Evolutionary conservation across 2,113 vertebrate species (phyloP), one percentile per base, ranked within the genome.

Genomic region (Dinomys branickii): DNA sequence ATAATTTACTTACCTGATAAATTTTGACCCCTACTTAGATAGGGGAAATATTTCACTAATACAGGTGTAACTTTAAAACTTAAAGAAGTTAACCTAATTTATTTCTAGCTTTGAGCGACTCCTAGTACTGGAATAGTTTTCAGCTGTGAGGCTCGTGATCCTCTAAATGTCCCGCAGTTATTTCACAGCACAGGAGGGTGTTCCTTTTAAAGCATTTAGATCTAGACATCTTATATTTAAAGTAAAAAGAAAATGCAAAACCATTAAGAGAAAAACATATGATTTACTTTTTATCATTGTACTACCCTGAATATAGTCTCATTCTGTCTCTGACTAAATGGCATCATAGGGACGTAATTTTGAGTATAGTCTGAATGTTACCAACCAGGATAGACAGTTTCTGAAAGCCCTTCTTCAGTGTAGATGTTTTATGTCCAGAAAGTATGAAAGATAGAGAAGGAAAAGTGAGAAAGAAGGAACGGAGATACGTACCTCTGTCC

Each of bases 231-330:
- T 88, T 93, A 85, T 85, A 33, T 73, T 83, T 14, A 65, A 28
- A 47, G 5, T 61, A 83, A 94, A 94, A 88, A 71, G 16, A 16
- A 90, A 84, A 90, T 77, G 41, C 81, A 94, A 94, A 90, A 83
- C 59, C 26, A 91, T 85, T 88, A 58, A 92, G 78, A 88, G n/a
- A 61, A 87, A 92, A 83, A 83, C 56, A 6, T 71, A 73, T 4
- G 67, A 80, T 85, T 93, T 92, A 28, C 16, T 91, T 92, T 92
- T 91, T 24, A 88, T 88, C 82, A 85, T 71, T 90, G n/a, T 47
- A 44, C 24, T 30, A 0, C 11, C 20, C 54, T 35, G 93, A 86
- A 88, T 67, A 22, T 59, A 13, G 8, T 86, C 16, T 85, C 12
- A 3, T 78, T 94, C 13, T 35, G 38, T 54, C 9, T 92, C 44